Percentiles rank a stretch among this genome's conserved stretches.
Evolutionary conservation across 2,797 vertebrate species (phyloP).

Genomic region (Enteromius viviparus): DNA sequence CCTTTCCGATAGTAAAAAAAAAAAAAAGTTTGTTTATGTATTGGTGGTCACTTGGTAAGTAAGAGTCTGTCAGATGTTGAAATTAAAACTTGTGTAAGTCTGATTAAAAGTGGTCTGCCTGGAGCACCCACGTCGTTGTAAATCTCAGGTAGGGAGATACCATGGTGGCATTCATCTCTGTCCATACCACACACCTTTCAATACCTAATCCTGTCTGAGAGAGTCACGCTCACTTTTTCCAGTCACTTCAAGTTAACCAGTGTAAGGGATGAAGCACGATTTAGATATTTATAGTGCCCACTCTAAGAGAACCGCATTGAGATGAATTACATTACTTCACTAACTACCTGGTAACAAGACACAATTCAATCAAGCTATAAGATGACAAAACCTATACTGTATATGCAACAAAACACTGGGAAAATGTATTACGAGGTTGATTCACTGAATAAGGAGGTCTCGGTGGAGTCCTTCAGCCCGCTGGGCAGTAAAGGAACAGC

Average conservation of each 20-base stretch:
- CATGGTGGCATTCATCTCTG: conserved; percentile 70
- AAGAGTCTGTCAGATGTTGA: conserved; percentile 68
- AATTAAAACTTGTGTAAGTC: conserved; percentile 66
- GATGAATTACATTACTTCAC: not conserved
- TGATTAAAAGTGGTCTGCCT: conserved; percentile 65
- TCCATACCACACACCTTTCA: conserved; percentile 65
- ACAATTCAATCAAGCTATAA: not conserved
- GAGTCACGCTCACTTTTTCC: conserved; percentile 74
- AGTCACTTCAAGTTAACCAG: conserved; percentile 72
- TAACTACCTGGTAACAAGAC: not conserved
- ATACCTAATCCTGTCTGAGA: conserved; percentile 57
- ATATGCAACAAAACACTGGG: not conserved
- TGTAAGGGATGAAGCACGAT: conserved; percentile 69
- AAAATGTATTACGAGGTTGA: not conserved
- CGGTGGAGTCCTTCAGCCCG: conserved; percentile 59
- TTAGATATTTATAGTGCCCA: conserved; percentile 68
- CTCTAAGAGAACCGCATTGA: conserved; percentile 14
- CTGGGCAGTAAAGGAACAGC: conserved; percentile 63
- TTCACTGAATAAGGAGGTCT: conserved; percentile 57
- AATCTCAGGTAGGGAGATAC: conserved; percentile 74
- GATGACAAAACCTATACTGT: not conserved
- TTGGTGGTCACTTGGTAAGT: conserved; percentile 68
- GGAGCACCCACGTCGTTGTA: conserved; percentile 67
- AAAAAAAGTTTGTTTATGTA: conserved; percentile 70
- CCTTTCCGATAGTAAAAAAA: conserved; percentile 66